Evolutionary conservation across 1,140 invertebrate genomes (phyloP), one percentile per base, ranked within the genome.

Genomic region (Magallana angulata): DNA sequence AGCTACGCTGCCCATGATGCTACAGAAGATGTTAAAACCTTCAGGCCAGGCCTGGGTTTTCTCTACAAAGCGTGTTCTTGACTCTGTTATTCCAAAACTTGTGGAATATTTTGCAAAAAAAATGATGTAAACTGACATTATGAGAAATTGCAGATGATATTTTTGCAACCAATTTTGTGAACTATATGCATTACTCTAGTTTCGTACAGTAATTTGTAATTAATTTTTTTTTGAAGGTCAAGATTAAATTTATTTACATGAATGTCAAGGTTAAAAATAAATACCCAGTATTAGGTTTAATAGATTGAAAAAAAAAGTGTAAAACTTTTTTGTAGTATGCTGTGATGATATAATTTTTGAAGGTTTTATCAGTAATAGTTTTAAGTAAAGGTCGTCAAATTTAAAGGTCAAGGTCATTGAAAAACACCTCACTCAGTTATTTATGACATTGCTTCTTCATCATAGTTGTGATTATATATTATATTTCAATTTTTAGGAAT

Each of bases 41-140:
- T 86, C 1, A 24, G 76, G 76, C 9, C 30, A 81, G 76, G n/a
- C 76, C 12, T 30, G n/a, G 18, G 48, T 81, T 30, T 81, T 30
- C 9, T 30, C 30, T 81, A 24, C 18, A 48, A 81, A 81, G 9
- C 7, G 76, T 1, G 76, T 84, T 24, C 14, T 81, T 24, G 83
- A 84, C 59, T 84, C 58, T 58, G 83, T 84, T 9, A 64, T 84
- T 84, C 57, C 57, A 84, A 60, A 84, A 36, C 83, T 84, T 84
- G 83, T 84, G 6, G 83, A 84, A 8, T 81, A 48, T 56, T 81
- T 81, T 81, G 76, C n/a, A 24, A 81, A 30, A 36, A 81, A 48
- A 5, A 48, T 18, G 14, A 48, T 14, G 18, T 36, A 30, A 48
- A 56, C 14, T 81, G 76, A 81, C 24, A 36, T 81, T 8, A 14